A percentile compares a stretch with the other conserved stretches of the same genome.
Evolutionary conservation across 1,140 invertebrate species (phyloP).

Genomic region (Trachelipus rathkii): DNA sequence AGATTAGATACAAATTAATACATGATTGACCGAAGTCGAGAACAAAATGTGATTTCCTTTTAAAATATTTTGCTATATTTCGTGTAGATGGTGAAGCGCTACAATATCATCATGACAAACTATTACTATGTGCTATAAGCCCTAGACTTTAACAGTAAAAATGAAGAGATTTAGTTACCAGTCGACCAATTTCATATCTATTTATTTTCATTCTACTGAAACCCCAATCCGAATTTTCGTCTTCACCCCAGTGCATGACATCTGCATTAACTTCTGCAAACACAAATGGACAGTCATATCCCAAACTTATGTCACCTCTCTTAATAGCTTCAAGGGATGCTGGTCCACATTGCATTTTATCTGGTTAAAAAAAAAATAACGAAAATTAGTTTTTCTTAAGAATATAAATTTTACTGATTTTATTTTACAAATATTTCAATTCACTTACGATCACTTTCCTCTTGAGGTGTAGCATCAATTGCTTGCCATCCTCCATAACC

Average conservation of each 20-base stretch:
- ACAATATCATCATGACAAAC: too few relatives aligned
- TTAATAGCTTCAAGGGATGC: constrained; percentile 64
- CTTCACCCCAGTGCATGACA: constrained; percentile 64
- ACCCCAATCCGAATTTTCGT: constrained; percentile 60
- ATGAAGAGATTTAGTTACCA: constrained; percentile 23
- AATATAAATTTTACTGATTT: neutral
- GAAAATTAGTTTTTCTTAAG: neutral
- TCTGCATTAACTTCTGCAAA: constrained; percentile 76
- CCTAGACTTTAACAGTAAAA: too few relatives aligned
- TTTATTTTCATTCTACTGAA: constrained; percentile 63
- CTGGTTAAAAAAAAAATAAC: constrained; percentile 25
- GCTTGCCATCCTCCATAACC: constrained; percentile 87
- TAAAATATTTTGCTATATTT: too few relatives aligned
- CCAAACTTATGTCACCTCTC: constrained; percentile 67
- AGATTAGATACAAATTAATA: too few relatives aligned
- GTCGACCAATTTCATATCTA: constrained; percentile 57
- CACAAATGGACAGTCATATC: constrained; percentile 70
- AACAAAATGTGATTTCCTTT: too few relatives aligned
- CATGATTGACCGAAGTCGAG: too few relatives aligned
- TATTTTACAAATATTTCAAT: neutral
- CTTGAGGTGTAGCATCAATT: constrained; percentile 89
- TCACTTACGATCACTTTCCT: constrained; percentile 57
- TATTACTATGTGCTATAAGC: too few relatives aligned
- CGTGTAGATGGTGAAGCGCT: too few relatives aligned
- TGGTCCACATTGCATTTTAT: constrained; percentile 58